Percentiles rank a stretch among this genome's conserved stretches.
Evolutionary conservation across 1,140 invertebrate genomes (phyloP).

Genomic region (Whitmania pigra): DNA sequence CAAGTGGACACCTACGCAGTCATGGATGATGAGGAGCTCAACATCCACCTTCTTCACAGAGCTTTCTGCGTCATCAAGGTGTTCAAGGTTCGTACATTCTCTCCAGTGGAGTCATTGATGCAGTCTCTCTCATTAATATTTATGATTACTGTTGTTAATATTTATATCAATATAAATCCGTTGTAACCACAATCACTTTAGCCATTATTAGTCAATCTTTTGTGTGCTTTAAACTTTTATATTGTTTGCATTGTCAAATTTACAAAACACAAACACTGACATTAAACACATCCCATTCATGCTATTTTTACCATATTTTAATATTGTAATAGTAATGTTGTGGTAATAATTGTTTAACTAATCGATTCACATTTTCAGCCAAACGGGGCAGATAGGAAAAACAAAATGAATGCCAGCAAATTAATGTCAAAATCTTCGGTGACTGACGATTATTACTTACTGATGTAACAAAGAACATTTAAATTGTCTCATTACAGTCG

Average conservation of each 20-base stretch:
- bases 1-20: conserved; percentile 56
- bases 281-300: too few species aligned
- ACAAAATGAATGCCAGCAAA: not conserved
- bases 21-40: conserved; percentile 25
- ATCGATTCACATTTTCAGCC: not conserved
- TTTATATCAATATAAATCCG: too few species aligned
- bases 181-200: too few species aligned
- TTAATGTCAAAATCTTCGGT: too few species aligned
- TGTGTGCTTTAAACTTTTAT: not conserved
- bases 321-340: not conserved
- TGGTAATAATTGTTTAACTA: too few species aligned
- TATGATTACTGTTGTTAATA: too few species aligned
- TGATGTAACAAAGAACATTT: too few species aligned
- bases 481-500: too few species aligned
- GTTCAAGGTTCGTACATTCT: conserved; percentile 46
- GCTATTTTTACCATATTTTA: too few species aligned
- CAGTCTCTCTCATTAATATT: too few species aligned
- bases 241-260: not conserved
- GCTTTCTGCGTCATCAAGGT: conserved; percentile 90
- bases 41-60: conserved; percentile 59
- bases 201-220: not conserved
- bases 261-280: too few species aligned
- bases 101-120: conserved; percentile 23
- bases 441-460: too few species aligned
- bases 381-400: conserved; percentile 2